These are phyloP conservation scores for Stercorarius parasiticus DNA, from an alignment of 2,113 vertebrate genomes.

Conservation along the genomic window DNA sequence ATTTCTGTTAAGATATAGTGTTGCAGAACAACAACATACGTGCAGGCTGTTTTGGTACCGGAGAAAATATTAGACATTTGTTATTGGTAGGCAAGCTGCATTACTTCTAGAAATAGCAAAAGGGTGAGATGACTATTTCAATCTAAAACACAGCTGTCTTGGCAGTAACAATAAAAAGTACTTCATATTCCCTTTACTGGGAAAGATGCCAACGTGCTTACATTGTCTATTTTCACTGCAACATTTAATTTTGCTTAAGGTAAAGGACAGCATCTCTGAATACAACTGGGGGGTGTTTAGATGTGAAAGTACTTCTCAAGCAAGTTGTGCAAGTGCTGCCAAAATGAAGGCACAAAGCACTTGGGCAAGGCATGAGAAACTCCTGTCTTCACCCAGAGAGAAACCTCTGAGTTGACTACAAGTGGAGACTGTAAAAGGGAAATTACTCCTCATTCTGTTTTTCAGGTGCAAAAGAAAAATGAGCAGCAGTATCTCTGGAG, in stretches of 20 bases:
- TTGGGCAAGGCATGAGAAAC: constrained; percentile 45
- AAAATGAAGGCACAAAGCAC: constrained; percentile 66
- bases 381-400: constrained; percentile 33
- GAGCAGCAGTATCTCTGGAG: background rate
- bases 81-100: constrained; percentile 40
- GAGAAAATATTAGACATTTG: constrained; percentile 17
- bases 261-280: constrained; percentile 37
- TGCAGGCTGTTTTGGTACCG: background rate
- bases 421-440: constrained; percentile 31
- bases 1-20: background rate
- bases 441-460: constrained; percentile 28
- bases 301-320: constrained; percentile 34
- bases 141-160: constrained; percentile 33
- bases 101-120: constrained; percentile 57
- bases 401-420: constrained; percentile 40
- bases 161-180: constrained; percentile 41
- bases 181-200: constrained; percentile 40
- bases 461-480: background rate
- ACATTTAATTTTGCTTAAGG: constrained; percentile 65
- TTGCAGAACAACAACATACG: constrained; percentile 1
- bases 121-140: constrained; percentile 19
- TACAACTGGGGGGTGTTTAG: constrained; percentile 45
- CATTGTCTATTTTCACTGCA: constrained; percentile 39
- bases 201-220: constrained; percentile 24
- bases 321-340: constrained; percentile 60